Evolutionary conservation across 2,888 invertebrate species (phyloP).

Genomic region (Oxyscelio sp.): DNA sequence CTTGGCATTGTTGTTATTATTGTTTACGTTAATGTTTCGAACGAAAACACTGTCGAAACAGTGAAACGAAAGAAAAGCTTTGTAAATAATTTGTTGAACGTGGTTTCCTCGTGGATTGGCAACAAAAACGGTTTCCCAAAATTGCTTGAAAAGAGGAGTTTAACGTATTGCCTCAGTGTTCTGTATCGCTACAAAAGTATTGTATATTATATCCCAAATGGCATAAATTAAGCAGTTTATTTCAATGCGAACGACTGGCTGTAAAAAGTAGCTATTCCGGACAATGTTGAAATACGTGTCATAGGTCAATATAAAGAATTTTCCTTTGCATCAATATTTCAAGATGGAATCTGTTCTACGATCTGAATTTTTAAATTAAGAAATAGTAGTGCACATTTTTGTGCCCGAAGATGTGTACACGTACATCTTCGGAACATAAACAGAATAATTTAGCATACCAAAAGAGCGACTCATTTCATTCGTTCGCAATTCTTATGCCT

Average conservation of each 20-base stretch:
- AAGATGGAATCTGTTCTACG: constrained; percentile 17
- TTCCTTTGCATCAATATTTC: constrained; percentile 45
- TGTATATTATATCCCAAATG: constrained; percentile 53
- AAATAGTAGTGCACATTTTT: constrained; percentile 60
- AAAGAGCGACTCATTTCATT: constrained; percentile 56
- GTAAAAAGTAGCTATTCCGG: constrained; percentile 47
- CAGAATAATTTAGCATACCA: constrained; percentile 69
- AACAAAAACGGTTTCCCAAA: constrained; percentile 62
- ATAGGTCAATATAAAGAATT: constrained; percentile 67
- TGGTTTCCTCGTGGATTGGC: constrained; percentile 59
- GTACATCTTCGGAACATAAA: constrained; percentile 56
- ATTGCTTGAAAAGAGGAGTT: constrained; percentile 61
- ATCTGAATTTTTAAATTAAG: constrained; percentile 40
- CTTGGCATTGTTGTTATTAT: constrained; percentile 57
- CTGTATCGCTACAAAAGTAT: constrained; percentile 45
- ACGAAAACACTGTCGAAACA: constrained; percentile 55
- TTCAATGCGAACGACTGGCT: constrained; percentile 37
- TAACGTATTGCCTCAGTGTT: constrained; percentile 50
- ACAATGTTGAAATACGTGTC: constrained; percentile 63
- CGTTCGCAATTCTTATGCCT: constrained; percentile 56
- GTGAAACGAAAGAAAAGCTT: constrained; percentile 23
- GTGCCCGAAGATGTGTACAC: constrained; percentile 39
- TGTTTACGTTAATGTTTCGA: constrained; percentile 66
- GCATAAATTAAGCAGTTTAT: constrained; percentile 61
- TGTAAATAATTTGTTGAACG: constrained; percentile 56